phyloP scores from a whole-genome alignment of 2,888 invertebrate species.

The Ametastegia equiseti region DNA sequence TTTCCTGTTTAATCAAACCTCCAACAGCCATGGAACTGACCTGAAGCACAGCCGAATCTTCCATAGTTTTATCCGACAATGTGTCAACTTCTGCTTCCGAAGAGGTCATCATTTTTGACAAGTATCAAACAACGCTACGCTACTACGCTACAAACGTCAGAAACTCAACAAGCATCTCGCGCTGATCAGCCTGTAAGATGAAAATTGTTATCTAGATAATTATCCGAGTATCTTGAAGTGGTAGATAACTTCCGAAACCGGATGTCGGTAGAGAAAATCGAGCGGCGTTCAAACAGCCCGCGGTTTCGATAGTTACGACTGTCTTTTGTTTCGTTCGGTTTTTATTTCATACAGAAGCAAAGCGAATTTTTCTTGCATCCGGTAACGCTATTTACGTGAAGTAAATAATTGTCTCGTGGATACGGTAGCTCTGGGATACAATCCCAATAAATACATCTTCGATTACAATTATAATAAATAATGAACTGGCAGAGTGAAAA shows the following conservation, averaged over 20 bases:
- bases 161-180: constrained; percentile 6
- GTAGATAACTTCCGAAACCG: neutral
- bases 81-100: constrained; percentile 66
- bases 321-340: neutral
- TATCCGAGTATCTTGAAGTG: neutral
- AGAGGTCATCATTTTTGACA: constrained; percentile 68
- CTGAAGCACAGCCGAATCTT: constrained; percentile 68
- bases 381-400: neutral
- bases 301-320: constrained; percentile 45
- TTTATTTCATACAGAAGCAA: neutral
- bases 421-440: constrained; percentile 63
- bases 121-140: neutral
- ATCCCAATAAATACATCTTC: neutral
- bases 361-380: neutral
- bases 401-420: constrained; percentile 57
- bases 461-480: constrained; percentile 1
- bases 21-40: constrained; percentile 67
- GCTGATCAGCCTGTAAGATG: neutral
- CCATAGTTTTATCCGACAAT: constrained; percentile 61
- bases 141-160: constrained; percentile 9
- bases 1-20: constrained; percentile 66
- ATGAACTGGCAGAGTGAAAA: constrained; percentile 36
- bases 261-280: constrained; percentile 43
- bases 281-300: constrained; percentile 16
- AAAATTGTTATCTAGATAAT: neutral